phyloP scores from a whole-genome alignment of 2,113 vertebrate species.

The Cervus canadensis region DNA sequence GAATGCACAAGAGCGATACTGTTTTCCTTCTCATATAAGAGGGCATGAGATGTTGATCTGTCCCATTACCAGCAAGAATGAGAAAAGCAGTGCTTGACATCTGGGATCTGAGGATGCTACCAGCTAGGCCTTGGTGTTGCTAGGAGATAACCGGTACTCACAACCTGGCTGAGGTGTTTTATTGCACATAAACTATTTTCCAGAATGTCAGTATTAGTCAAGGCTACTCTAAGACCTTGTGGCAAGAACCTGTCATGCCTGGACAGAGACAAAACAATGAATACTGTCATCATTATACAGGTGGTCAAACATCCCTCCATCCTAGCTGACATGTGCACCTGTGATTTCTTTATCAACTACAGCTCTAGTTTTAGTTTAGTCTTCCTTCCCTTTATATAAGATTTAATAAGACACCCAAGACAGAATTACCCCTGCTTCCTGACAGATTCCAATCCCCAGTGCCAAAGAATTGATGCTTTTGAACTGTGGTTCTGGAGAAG shows the following conservation, averaged over 20 bases:
- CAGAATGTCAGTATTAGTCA: background rate
- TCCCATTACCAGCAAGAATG: background rate
- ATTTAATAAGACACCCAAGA: background rate
- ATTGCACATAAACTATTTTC: background rate
- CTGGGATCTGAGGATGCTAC: background rate
- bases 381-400: background rate
- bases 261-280: background rate
- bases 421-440: background rate
- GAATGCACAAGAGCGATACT: background rate
- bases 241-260: background rate
- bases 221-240: background rate
- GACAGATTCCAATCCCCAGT: background rate
- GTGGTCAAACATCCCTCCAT: background rate
- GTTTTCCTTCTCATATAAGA: background rate
- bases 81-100: background rate
- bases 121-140: background rate
- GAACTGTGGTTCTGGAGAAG: background rate
- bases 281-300: background rate
- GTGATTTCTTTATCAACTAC: background rate
- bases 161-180: background rate
- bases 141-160: background rate
- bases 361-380: background rate
- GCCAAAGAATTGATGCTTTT: background rate
- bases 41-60: background rate
- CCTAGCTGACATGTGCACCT: background rate